Evolutionary conservation across 2,797 vertebrate species (phyloP).

Genomic region (Leptoclinus maculatus): DNA sequence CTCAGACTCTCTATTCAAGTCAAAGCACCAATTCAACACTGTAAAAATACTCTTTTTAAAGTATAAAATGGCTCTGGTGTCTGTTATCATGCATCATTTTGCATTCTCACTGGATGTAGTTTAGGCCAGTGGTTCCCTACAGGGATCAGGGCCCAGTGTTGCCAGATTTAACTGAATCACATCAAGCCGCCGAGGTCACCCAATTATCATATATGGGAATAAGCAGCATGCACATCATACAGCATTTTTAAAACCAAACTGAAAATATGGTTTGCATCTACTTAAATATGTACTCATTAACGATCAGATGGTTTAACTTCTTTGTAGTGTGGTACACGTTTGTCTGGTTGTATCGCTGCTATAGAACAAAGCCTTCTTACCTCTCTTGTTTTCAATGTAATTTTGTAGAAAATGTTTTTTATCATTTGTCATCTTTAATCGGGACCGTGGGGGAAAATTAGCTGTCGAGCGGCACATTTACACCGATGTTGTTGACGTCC

Average conservation of each 20-base stretch:
- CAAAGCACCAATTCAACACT: neutral
- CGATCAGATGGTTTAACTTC: neutral
- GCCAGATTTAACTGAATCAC: neutral
- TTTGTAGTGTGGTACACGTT: neutral
- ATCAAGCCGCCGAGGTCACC: neutral
- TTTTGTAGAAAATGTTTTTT: neutral
- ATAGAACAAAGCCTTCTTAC: neutral
- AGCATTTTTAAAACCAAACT: neutral
- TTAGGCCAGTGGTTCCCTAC: neutral
- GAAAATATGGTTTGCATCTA: neutral
- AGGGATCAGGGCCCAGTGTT: neutral
- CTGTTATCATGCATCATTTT: neutral
- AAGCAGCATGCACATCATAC: neutral
- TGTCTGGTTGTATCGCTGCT: neutral
- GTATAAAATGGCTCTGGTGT: neutral
- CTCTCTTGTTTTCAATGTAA: neutral
- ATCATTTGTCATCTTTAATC: slow-evolving; percentile 9
- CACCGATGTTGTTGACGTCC: neutral
- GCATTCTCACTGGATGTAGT: neutral
- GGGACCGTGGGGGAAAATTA: neutral
- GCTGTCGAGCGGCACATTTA: neutral
- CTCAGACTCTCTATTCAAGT: neutral
- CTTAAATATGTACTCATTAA: neutral
- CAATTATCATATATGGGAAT: neutral
- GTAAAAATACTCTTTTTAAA: neutral